Conservation (phyloP, 2,888 invertebrate species). For the Spodoptera littoralis region DNA sequence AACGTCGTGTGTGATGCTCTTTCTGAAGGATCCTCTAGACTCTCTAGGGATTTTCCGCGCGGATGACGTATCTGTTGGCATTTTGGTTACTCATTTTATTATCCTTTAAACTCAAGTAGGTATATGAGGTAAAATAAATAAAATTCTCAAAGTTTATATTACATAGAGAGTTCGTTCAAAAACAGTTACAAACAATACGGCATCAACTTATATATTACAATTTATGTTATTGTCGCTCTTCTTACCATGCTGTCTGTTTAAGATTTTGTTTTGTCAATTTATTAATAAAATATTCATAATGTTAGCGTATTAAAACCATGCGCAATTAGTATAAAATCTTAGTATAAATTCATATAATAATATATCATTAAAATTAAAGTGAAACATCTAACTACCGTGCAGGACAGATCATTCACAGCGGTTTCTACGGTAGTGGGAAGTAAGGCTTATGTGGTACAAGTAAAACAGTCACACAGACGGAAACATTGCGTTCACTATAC, state of each 20-base stretch:
- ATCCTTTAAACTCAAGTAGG: constrained; percentile 2
- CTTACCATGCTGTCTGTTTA: constrained; percentile 60
- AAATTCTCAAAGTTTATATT: constrained; percentile 32
- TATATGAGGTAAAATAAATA: constrained; percentile 12
- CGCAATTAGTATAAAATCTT: constrained; percentile 52
- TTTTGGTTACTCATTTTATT: constrained; percentile 32
- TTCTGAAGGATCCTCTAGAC: constrained; percentile 93
- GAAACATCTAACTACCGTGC: constrained; percentile 72
- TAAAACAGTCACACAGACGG: constrained; percentile 60
- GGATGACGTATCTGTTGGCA: constrained; percentile 92
- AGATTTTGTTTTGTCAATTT: constrained; percentile 53
- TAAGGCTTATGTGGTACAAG: constrained; percentile 46
- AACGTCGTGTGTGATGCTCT: constrained; percentile 90
- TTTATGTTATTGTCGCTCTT: constrained; percentile 40
- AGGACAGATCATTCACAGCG: constrained; percentile 61
- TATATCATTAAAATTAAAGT: constrained; percentile 28
- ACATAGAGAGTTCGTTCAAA: constrained; percentile 49
- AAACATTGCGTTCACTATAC: constrained; percentile 70
- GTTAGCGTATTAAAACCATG: constrained; percentile 58
- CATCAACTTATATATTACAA: constrained; percentile 40
- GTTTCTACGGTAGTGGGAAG: constrained; percentile 39
- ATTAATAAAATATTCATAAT: constrained; percentile 36
- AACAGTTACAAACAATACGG: constrained; percentile 50
- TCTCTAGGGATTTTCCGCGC: constrained; percentile 95
- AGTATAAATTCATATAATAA: constrained; percentile 47